Evolutionary conservation across 2,888 invertebrate genomes (phyloP), one percentile per base, ranked within the genome.

Genomic region (Iselma pallidipennis): DNA sequence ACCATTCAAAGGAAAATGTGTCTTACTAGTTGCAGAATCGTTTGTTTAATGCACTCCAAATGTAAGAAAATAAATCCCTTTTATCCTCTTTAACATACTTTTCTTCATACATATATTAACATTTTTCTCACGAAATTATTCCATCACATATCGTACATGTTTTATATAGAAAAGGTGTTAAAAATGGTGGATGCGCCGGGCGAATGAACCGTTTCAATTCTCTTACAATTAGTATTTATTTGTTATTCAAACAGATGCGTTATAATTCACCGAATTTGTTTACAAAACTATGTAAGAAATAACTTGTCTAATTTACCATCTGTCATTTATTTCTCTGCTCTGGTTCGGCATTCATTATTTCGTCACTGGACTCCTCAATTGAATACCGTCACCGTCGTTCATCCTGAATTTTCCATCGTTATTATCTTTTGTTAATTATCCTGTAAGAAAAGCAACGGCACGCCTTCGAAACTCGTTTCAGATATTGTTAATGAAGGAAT

Each of bases 401-500:
- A 55, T 51, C 10, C 51, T 53, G 49, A 61, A 21, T 61, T 61
- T 45, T 49, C 9, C 49, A 33, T 52, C 58, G 49, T 55, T 55
- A 63, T 63, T 60, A 63, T 70, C 65, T 69, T 70, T 64, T 67
- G 69, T 71, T 71, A 73, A 73, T 71, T 72, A 72, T 71, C 71
- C 69, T 60, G 63, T 64, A 49, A 62, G 57, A 53, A 59, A 63
- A 59, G 57, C 56, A 53, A 57, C 29, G 54, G 49, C 57, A 61
- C 66, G 66, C 64, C 66, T 64, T 67, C 63, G 65, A 69, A 69
- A 64, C 53, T 53, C 59, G 66, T 69, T 70, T 71, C 67, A 70
- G 72, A 73, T 71, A 71, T 71, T 69, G 66, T 72, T 72, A 71
- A 73, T 73, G 73, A 72, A 70, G 71, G 66, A 68, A 72, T 59